Evolutionary conservation across 1,140 invertebrate species (phyloP), one percentile per base, ranked within the genome.

Genomic region (Drosophila arizonae): DNA sequence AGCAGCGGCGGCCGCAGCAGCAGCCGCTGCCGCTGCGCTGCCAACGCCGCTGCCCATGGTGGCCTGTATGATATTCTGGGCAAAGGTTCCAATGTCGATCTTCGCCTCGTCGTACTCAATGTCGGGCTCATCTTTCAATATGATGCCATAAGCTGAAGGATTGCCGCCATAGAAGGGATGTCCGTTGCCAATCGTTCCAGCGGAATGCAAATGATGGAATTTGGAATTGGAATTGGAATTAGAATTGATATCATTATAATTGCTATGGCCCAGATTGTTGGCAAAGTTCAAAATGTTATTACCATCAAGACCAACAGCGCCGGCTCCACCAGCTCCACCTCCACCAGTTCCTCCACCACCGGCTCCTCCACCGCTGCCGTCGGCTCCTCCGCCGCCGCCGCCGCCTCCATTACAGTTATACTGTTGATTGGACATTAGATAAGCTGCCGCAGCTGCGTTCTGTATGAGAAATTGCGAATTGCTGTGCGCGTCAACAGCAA

Each of bases 121-220:
- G 77, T 95, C 95, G 4, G 95, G 95, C 79, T 96, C 95, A 84
- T 96, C 95, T 86, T 96, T 96, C 24, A 96, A 91, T 56, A 95
- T 94, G 66, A 96, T 91, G 4, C 96, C 95, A 66, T 96, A 96
- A 1, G 95, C 91, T 15, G 96, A 95, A 80, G 97, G 97, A 92
- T 97, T 96, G 39, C 84, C 84, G 39, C 86, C 97, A 92, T 51
- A 96, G 92, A 8, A 96, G 95, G 92, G 96, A 97, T 92, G 96
- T 94, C 77, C 72, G 2, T 21, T 50, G 41, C 48, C 63, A 51
- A 54, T 39, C 50, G 6, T 61, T 54, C 28, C 30, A 11, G 43
- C 58, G 17, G 52, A 11, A 72, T 79, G 73, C 8, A 72, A 73
- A 82, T 85, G 93, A 94, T 88, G 93, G 92, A 88, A 85, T 88